Evolutionary conservation across 1,140 invertebrate genomes (phyloP), one percentile per base, ranked within the genome.

Genomic region (Bombus sibiricus): DNA sequence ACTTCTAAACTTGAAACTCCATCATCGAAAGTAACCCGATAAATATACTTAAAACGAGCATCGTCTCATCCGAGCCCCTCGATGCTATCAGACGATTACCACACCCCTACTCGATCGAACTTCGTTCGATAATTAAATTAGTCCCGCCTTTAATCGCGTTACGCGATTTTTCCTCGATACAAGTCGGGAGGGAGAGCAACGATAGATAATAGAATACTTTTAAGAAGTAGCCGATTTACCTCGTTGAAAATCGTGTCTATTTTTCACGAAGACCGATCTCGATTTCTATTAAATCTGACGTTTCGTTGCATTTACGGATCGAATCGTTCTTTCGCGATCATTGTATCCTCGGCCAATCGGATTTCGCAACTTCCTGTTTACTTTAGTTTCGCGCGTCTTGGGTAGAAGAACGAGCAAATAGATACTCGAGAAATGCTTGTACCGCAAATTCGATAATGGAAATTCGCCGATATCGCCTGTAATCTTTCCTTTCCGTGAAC

Each of bases 361-460:
- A 83, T 83, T 77, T 77, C 32, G 10, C 64, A n/a, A 39, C 34
- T 53, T 77, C 47, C 73, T 77, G 64, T 83, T 53, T 83, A 77
- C 66, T 78, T 53, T 84, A 71, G 75, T 43, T 59, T 75, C 25
- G 37, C 76, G 10, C 43, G 6, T 64, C 39, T 34, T 22, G 0
- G 74, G 59, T 15, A 10, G 74, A n/a, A 53, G 22, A 41, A 71
- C 5, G 32, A 64, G 12, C 32, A 18, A 53, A 2, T 66, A 8
- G n/a, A 32, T 62, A 28, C 34, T 28, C 22, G 82, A 43, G 66
- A 34, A 69, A 68, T 66, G 43, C 64, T 71, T 25, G 37, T 28
- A 28, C 47, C 22, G 74, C 47, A 68, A 43, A 77, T 41, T 77
- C 74, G 13, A 57, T 64, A 41, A 77, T 69, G 28, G 74, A 68